A percentile compares a stretch with the other conserved stretches of the same genome.
Conservation (phyloP, 1,140 invertebrate genomes). For the Rhyacophila brunnea region DNA sequence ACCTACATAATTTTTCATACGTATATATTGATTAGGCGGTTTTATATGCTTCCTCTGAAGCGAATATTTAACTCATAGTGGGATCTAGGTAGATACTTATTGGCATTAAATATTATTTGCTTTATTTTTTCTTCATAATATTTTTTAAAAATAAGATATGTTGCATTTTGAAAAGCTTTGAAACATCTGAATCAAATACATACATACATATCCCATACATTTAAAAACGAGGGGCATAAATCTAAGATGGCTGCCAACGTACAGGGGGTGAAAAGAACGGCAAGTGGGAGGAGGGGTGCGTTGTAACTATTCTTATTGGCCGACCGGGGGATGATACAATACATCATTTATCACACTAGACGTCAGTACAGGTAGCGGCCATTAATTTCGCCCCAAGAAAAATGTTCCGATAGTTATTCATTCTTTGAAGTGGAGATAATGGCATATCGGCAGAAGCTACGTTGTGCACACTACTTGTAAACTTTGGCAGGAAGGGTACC, state of each 20-base stretch:
- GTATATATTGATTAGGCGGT: no score
- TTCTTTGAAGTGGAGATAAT: background rate
- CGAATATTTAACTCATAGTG: no score
- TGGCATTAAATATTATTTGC: no score
- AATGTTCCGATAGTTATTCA: conserved; percentile 12
- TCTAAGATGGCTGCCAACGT: conserved; percentile 35
- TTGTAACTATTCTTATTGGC: conserved; percentile 33
- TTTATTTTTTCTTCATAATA: no score
- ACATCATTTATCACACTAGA: conserved; percentile 35
- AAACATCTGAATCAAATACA: background rate
- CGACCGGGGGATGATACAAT: conserved; percentile 34
- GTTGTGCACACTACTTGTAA: no score
- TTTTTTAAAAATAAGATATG: no score
- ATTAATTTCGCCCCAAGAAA: conserved; percentile 26
- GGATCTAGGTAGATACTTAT: no score
- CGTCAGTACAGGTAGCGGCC: conserved; percentile 33
- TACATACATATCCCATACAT: conserved; percentile 14
- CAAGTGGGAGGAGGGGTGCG: conserved; percentile 1
- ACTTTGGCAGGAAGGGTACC: no score
- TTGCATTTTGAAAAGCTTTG: no score
- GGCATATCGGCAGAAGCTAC: background rate
- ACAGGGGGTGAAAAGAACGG: background rate
- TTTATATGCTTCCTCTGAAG: no score
- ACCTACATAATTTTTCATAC: no score
- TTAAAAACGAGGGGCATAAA: conserved; percentile 35